Conservation (phyloP, 2,888 invertebrate genomes). For the Leptopilina myrica region DNA sequence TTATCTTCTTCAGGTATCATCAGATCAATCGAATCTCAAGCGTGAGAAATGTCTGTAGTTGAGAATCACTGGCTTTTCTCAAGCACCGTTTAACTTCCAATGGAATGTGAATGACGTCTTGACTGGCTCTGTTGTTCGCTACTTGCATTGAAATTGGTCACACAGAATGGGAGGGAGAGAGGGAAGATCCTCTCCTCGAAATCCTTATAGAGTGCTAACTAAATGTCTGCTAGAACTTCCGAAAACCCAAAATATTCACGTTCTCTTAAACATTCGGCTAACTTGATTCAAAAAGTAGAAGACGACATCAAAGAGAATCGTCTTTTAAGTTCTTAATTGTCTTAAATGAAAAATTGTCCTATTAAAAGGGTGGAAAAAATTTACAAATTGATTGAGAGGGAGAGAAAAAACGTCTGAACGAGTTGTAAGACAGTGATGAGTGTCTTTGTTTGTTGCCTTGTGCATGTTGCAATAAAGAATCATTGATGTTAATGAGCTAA, state of each 20-base stretch:
- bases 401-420: background rate
- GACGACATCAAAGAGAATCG: background rate
- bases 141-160: conserved; percentile 52
- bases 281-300: background rate
- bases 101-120: conserved; percentile 61
- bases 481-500: conserved; percentile 66
- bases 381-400: background rate
- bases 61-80: conserved; percentile 26
- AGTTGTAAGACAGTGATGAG: background rate
- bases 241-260: background rate
- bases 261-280: background rate
- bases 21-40: conserved; percentile 11
- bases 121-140: conserved; percentile 59
- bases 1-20: background rate
- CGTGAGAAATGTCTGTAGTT: conserved; percentile 32
- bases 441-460: too few relatives aligned
- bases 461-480: too few relatives aligned
- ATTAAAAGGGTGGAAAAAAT: too few relatives aligned
- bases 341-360: background rate
- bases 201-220: conserved; percentile 32
- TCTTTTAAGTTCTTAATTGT: too few relatives aligned
- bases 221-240: conserved; percentile 7
- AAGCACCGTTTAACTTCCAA: conserved; percentile 41
- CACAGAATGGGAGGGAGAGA: background rate
- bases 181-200: background rate